phyloP scores from a whole-genome alignment of 2,888 invertebrate genomes.

The Plusia festucae region DNA sequence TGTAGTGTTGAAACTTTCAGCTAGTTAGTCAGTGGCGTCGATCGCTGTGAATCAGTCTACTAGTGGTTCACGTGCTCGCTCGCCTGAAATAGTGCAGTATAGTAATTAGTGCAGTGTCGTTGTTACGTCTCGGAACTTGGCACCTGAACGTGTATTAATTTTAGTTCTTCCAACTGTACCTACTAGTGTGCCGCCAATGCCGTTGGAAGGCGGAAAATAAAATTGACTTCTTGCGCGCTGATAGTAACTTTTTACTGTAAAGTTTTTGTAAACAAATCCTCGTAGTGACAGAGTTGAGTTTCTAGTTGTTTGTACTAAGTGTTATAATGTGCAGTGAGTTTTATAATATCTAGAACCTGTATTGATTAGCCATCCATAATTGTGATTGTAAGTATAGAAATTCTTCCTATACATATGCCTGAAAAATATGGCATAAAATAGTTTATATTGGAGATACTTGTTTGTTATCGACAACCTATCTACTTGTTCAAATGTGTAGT shows the following conservation, averaged over 20 bases:
- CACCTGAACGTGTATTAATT: constrained; percentile 66
- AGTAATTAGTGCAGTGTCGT: constrained; percentile 73
- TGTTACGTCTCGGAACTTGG: constrained; percentile 72
- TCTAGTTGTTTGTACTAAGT: constrained; percentile 21
- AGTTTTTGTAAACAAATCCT: constrained; percentile 55
- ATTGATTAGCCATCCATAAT: constrained; percentile 1
- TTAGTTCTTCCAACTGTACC: constrained; percentile 54
- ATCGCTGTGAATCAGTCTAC: constrained; percentile 81
- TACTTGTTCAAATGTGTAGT: constrained; percentile 26
- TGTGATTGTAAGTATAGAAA: constrained; percentile 43
- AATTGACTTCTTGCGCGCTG: constrained; percentile 32
- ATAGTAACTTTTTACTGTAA: constrained; percentile 35
- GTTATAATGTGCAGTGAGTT: constrained; percentile 30
- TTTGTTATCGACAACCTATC: constrained; percentile 9
- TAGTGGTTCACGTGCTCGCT: constrained; percentile 75
- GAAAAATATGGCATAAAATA: not conserved
- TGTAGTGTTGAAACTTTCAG: constrained; percentile 81
- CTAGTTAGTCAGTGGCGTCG: constrained; percentile 64
- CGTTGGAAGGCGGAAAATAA: constrained; percentile 47
- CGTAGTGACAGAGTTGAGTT: constrained; percentile 28
- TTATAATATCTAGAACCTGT: not conserved
- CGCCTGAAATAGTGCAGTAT: constrained; percentile 81
- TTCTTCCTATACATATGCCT: constrained; percentile 7
- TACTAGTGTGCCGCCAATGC: constrained; percentile 29
- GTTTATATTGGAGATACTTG: not conserved